phyloP scores from a whole-genome alignment of 2,113 vertebrate genomes.

The Conger conger region DNA sequence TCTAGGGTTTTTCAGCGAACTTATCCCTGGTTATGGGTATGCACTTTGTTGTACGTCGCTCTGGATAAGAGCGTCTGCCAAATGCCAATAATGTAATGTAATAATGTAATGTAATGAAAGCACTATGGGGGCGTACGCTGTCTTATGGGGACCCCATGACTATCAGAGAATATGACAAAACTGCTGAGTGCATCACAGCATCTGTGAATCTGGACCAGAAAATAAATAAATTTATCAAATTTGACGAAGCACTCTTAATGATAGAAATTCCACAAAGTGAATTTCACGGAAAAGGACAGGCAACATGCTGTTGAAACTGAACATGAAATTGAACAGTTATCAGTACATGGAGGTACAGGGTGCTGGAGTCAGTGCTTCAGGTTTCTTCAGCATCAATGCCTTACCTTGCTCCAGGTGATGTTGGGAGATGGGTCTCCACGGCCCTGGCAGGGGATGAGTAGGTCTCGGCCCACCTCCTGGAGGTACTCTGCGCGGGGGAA shows the following conservation, averaged over 20 bases:
- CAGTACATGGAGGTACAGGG: background rate
- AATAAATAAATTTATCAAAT: background rate
- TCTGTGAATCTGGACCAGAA: background rate
- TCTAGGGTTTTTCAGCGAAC: too few species aligned
- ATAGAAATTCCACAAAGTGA: background rate
- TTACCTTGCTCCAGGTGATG: conserved; percentile 88
- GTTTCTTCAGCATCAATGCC: background rate
- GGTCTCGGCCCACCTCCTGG: conserved; percentile 88
- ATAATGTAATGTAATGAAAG: too few species aligned
- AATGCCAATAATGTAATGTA: too few species aligned
- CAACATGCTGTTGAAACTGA: background rate
- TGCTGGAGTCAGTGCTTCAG: background rate
- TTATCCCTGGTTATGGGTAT: too few species aligned
- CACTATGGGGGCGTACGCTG: background rate
- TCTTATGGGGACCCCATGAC: background rate
- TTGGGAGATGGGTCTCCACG: conserved; percentile 79
- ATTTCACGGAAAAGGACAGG: background rate
- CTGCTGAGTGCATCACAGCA: background rate
- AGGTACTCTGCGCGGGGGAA: conserved; percentile 84
- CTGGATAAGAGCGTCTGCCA: too few species aligned
- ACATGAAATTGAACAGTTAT: background rate
- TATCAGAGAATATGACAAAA: background rate
- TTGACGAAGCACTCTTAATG: background rate
- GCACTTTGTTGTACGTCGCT: too few species aligned
- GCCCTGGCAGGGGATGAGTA: conserved; percentile 82